These are phyloP conservation scores for Centropus bengalensis DNA, from an alignment of 2,113 vertebrate genomes.

Conservation along the genomic window DNA sequence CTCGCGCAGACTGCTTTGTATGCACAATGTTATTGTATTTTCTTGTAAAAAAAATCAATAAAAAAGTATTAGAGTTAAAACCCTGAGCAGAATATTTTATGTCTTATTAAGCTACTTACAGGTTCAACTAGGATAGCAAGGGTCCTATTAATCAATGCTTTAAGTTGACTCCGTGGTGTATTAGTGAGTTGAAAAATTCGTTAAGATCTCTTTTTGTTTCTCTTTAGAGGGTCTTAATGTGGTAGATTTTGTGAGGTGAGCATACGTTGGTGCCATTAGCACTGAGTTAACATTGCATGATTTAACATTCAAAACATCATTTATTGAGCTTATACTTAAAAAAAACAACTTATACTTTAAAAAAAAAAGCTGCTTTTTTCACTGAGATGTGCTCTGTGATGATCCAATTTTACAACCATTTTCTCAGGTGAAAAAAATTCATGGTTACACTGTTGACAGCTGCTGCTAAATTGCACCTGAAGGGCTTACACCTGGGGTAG, in stretches of 20 bases:
- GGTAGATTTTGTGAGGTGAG: background rate
- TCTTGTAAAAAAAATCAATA: conserved; percentile 12
- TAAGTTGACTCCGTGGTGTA: conserved; percentile 37
- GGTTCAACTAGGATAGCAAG: conserved; percentile 34
- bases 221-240: conserved; percentile 26
- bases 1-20: background rate
- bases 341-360: too few species aligned
- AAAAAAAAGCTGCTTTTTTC: background rate
- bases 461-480: conserved; percentile 30
- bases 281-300: background rate
- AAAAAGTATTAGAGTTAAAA: conserved; percentile 31
- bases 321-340: background rate
- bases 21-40: conserved; percentile 18
- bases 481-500: background rate
- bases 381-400: background rate
- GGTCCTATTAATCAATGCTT: conserved; percentile 45
- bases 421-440: conserved; percentile 29
- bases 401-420: conserved; percentile 25
- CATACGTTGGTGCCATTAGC: background rate
- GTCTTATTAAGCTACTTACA: conserved; percentile 43
- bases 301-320: conserved; percentile 20
- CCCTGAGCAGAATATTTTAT: conserved; percentile 42
- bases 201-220: conserved; percentile 33
- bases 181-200: conserved; percentile 40
- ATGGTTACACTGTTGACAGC: conserved; percentile 2